Evolutionary conservation across 2,888 invertebrate species (phyloP), one percentile per base, ranked within the genome.

Genomic region (Geotrupes spiniger): DNA sequence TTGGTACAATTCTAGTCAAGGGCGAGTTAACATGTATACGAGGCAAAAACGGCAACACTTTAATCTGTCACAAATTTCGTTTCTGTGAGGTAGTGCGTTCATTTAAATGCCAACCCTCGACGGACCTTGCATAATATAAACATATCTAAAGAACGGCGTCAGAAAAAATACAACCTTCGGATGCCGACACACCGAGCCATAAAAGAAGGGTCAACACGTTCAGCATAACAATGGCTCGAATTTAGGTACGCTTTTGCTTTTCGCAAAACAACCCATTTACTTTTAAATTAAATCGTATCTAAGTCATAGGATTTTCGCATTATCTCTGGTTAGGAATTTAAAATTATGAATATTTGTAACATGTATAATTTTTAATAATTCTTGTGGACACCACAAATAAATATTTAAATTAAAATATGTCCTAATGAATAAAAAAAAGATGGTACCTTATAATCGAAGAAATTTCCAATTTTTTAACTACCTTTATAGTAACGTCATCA

Each of bases 91-190:
- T 21, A 14, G 25, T 17, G 28, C 40, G 38, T 36, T 50, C 56
- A 54, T 56, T 56, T 56, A 56, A 56, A 51, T 53, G 42, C 21
- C 39, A 41, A 39, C 31, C 46, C 29, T 26, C n/a, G n/a, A 52
- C 52, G 52, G 48, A 46, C 63, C 63, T 64, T 65, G 65, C 65
- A 66, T 66, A 69, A 68, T 66, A 63, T 64, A 62, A 62, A 59
- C 60, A 65, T 67, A 66, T 68, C 64, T 67, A 66, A 68, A 66
- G 67, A 62, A 60, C 62, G 57, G 61, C 63, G 55, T 55, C 56
- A 53, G 53, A 63, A 58, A 64, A 64, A 65, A 66, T 66, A 67
- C 64, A 67, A 66, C 68, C 69, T 68, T 69, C 65, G 66, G 66
- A 67, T 66, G 66, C 66, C 67, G 65, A 68, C 66, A 63, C 44